These are phyloP conservation scores for Therioaphis trifolii DNA, from an alignment of 2,888 invertebrate genomes.

Conservation along the genomic window DNA sequence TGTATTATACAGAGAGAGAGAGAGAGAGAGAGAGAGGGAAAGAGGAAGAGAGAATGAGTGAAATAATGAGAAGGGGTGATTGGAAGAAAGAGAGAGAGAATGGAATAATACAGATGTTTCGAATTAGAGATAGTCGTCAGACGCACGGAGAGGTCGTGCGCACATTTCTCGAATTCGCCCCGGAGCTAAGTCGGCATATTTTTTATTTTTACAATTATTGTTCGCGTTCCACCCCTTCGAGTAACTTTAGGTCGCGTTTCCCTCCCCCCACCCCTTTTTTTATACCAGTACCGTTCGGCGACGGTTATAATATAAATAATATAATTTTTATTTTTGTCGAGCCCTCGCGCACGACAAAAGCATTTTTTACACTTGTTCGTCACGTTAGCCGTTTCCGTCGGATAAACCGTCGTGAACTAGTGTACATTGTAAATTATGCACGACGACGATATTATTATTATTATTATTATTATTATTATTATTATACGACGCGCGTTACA, in stretches of 20 bases:
- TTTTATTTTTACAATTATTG: background rate
- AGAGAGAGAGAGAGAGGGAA: background rate
- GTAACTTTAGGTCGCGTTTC: background rate
- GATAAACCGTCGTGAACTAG: background rate
- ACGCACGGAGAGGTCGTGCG: background rate
- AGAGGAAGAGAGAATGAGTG: background rate
- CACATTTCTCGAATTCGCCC: background rate
- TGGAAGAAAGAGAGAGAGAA: background rate
- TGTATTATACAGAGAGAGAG: too few species aligned
- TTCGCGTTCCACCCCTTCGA: background rate
- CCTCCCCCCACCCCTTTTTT: background rate
- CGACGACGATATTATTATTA: background rate
- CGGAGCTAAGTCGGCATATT: background rate
- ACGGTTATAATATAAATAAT: too few species aligned
- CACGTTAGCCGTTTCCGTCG: background rate
- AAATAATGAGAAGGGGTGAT: background rate
- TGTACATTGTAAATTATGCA: too few species aligned
- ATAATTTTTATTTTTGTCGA: too few species aligned
- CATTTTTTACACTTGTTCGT: background rate
- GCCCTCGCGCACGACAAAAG: too few species aligned
- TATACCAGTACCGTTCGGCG: background rate
- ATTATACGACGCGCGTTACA: background rate
- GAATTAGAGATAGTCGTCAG: conserved; percentile 15
- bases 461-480: background rate
- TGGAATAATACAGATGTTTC: conserved; percentile 38